These are phyloP conservation scores for Nasonia oneida DNA, from an alignment of 2,888 invertebrate species.

Conservation along the genomic window DNA sequence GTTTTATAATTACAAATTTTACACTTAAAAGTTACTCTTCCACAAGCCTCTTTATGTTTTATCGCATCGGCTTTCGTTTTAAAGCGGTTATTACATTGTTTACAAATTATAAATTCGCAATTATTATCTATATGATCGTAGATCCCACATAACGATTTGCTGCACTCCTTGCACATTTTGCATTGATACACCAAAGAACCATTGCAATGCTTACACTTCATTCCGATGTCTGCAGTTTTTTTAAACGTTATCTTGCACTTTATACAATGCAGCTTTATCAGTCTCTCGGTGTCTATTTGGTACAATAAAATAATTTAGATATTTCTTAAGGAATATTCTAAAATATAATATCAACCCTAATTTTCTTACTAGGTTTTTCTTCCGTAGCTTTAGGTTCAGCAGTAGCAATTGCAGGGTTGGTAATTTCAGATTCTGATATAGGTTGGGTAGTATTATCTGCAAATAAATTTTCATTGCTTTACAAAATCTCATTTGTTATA, in stretches of 20 bases:
- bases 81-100: not conserved
- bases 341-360: not conserved
- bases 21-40: not conserved
- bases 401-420: not conserved
- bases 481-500: not conserved
- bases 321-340: not conserved
- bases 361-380: not conserved
- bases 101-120: not conserved
- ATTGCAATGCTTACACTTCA: not conserved
- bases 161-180: not conserved
- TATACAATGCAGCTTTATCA: not conserved
- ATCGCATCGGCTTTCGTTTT: not conserved
- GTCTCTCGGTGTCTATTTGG: not conserved
- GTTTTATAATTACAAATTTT: conserved; percentile 3
- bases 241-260: not conserved
- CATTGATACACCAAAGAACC: not conserved
- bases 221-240: not conserved
- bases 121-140: conserved; percentile 19
- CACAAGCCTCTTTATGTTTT: not conserved
- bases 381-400: not conserved
- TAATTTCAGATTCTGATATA: not conserved
- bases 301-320: not conserved
- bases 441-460: not conserved
- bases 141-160: not conserved
- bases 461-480: not conserved